Conservation (phyloP, 2,797 vertebrate species). For the Fistularia tabacaria region DNA sequence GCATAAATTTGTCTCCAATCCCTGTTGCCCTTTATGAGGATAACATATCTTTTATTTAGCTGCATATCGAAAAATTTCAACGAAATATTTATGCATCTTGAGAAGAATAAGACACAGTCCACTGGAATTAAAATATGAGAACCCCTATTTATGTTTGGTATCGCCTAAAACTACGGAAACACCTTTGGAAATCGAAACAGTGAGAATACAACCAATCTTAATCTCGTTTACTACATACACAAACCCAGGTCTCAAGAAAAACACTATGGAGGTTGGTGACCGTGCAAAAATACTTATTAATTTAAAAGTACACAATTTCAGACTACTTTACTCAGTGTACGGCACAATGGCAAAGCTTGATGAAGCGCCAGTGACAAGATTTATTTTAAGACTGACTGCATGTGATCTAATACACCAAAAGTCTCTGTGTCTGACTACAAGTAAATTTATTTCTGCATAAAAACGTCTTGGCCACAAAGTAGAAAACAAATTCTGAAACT, state of each 20-base stretch:
- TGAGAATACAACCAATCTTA: background rate
- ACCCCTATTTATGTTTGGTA: constrained; percentile 49
- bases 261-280: background rate
- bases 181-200: constrained; percentile 28
- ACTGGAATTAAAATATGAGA: background rate
- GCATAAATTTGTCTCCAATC: background rate
- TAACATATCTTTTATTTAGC: too few species aligned
- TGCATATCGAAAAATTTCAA: rapidly evolving
- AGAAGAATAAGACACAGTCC: rapidly evolving
- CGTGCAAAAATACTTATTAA: too few species aligned
- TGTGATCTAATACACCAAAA: too few species aligned
- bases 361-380: too few species aligned
- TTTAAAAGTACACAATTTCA: too few species aligned
- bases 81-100: rapidly evolving
- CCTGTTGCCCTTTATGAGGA: background rate
- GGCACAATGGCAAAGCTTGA: too few species aligned
- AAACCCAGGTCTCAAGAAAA: background rate
- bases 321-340: too few species aligned
- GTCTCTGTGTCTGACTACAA: too few species aligned
- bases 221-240: background rate
- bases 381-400: too few species aligned
- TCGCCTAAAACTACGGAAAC: constrained; percentile 69
- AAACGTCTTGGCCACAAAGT: too few species aligned
- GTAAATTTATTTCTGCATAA: too few species aligned
- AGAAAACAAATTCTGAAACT: too few species aligned